A percentile compares a stretch with the other conserved stretches of the same genome.
Conservation (phyloP, 2,113 vertebrate species). For the Hiodon alosoides region DNA sequence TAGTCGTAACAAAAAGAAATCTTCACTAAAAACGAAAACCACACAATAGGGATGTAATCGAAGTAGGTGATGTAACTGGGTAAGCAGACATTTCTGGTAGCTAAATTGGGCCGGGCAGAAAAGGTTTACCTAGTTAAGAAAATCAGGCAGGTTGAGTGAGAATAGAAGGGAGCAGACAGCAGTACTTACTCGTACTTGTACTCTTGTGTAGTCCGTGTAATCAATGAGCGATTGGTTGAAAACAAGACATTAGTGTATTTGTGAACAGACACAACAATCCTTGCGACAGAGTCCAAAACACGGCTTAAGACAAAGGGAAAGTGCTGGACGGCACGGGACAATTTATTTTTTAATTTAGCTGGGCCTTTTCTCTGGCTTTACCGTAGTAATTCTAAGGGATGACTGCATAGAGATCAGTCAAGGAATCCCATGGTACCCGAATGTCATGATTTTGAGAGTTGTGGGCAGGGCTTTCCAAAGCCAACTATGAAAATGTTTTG, state of each 20-base stretch:
- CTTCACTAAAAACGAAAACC: not conserved
- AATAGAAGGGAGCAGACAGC: slow-evolving; percentile 52
- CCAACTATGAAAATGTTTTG: slow-evolving; percentile 41
- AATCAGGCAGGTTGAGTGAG: slow-evolving; percentile 36
- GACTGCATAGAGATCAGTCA: not conserved
- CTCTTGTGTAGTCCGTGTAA: slow-evolving; percentile 70
- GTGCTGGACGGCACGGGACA: not conserved
- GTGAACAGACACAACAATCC: slow-evolving; percentile 63
- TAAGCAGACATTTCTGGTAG: not conserved
- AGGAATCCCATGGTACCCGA: not conserved
- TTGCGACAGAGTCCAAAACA: slow-evolving; percentile 56
- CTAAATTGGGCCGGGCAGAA: not conserved
- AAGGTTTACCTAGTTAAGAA: slow-evolving; percentile 15
- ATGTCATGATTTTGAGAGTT: not conserved
- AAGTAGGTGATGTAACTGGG: not conserved
- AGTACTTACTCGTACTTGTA: slow-evolving; percentile 68
- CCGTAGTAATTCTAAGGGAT: too few relatives aligned
- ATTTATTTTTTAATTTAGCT: too few relatives aligned
- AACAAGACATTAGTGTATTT: slow-evolving; percentile 75
- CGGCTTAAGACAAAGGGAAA: slow-evolving; percentile 15
- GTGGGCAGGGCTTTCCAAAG: not conserved
- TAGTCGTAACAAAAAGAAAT: not conserved
- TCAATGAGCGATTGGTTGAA: slow-evolving; percentile 71
- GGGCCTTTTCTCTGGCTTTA: too few relatives aligned
- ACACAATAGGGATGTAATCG: not conserved